A percentile compares a stretch with the other conserved stretches of the same genome.
phyloP scores from a whole-genome alignment of 2,888 invertebrate genomes.

The Parthenolecanium corni region DNA sequence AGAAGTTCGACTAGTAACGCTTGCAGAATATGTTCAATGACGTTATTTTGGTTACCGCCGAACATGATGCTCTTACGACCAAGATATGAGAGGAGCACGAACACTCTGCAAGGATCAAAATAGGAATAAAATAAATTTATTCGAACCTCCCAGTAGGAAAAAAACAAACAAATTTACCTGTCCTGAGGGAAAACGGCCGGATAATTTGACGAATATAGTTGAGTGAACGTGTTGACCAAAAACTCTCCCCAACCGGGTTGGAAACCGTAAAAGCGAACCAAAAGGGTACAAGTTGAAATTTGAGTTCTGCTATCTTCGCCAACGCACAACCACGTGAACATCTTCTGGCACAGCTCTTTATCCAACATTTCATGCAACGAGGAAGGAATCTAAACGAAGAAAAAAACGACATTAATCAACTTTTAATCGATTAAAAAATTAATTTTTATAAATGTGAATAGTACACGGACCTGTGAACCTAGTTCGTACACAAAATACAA shows the following conservation, averaged over 20 bases:
- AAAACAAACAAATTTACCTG: conserved; percentile 45
- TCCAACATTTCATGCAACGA: conserved; percentile 40
- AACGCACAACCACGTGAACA: conserved; percentile 63
- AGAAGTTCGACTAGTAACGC: conserved; percentile 35
- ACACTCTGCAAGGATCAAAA: conserved; percentile 48
- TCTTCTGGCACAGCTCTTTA: conserved; percentile 45
- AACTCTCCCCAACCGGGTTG: conserved; percentile 84
- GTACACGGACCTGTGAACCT: conserved; percentile 35
- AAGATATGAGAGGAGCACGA: conserved; percentile 74
- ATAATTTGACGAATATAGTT: conserved; percentile 66
- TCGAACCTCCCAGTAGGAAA: no score
- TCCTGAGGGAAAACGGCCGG: conserved; percentile 73
- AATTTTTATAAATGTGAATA: no score
- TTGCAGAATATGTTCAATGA: conserved; percentile 38
- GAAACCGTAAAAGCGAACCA: conserved; percentile 63
- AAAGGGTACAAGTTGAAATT: conserved; percentile 61
- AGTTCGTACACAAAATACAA: conserved; percentile 56
- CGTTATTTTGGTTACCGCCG: conserved; percentile 33
- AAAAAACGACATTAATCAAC: no score
- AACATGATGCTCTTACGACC: conserved; percentile 60
- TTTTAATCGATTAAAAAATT: no score
- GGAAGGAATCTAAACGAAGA: conserved; percentile 38
- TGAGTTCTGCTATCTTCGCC: conserved; percentile 68
- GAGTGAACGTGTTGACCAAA: conserved; percentile 67
- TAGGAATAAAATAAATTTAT: not conserved